Conservation (phyloP, 2,888 invertebrate species). For the Drosophila atripex region DNA sequence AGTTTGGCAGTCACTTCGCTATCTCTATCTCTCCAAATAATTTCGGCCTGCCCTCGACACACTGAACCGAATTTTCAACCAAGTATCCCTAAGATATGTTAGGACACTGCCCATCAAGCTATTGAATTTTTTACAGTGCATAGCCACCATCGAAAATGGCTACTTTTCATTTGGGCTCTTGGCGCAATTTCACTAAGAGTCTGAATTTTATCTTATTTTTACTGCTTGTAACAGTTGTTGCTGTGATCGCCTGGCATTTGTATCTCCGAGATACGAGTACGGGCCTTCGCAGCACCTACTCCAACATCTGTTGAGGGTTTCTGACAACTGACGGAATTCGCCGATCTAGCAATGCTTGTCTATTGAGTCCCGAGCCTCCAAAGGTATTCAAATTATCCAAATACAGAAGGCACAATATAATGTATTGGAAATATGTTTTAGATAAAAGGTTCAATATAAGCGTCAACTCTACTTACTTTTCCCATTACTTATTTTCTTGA, state of each 20-base stretch:
- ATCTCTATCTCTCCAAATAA: constrained; percentile 53
- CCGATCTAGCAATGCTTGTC: constrained; percentile 40
- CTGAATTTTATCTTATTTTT: constrained; percentile 74
- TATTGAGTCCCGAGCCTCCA: constrained; percentile 9
- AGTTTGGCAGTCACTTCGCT: constrained; percentile 18
- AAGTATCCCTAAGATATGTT: background rate
- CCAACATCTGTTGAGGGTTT: constrained; percentile 68
- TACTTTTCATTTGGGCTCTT: constrained; percentile 53
- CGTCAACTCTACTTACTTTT: too few relatives aligned
- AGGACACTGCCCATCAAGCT: background rate
- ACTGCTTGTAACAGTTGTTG: constrained; percentile 74
- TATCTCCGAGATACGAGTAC: constrained; percentile 46
- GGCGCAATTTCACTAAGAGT: constrained; percentile 69
- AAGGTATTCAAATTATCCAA: background rate
- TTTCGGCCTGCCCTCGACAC: constrained; percentile 68
- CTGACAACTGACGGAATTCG: constrained; percentile 59
- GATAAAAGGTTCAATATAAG: too few relatives aligned
- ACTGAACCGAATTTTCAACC: constrained; percentile 47
- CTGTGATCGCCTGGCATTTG: constrained; percentile 29
- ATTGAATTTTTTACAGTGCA: constrained; percentile 46
- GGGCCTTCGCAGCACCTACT: constrained; percentile 51
- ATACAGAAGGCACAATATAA: background rate
- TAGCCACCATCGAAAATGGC: constrained; percentile 9
- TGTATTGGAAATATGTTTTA: background rate
- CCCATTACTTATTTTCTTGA: too few relatives aligned